Evolutionary conservation across 1,140 invertebrate genomes (phyloP).

Genomic region (Drosophila teissieri): DNA sequence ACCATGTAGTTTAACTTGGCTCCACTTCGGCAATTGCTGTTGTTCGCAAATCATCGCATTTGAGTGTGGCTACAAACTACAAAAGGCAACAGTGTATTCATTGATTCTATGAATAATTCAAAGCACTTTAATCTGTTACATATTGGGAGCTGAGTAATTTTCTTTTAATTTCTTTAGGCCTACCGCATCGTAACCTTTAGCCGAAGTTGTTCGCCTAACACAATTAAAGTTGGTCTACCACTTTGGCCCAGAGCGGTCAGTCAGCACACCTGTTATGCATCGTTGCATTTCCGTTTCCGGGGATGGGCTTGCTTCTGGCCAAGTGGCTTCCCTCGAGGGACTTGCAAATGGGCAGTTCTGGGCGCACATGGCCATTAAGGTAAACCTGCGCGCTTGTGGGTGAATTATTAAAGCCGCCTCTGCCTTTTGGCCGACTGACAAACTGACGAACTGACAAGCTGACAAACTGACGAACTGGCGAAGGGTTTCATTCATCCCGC

Average conservation of each 20-base stretch:
- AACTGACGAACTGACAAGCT: too few species aligned
- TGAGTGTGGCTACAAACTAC: background rate
- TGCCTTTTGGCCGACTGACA: slow-evolving; percentile 9
- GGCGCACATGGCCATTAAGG: slow-evolving; percentile 4
- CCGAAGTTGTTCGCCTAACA: background rate
- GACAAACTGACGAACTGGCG: background rate
- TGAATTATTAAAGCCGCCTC: slow-evolving; percentile 69
- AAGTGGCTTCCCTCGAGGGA: slow-evolving; percentile 18
- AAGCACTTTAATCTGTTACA: too few species aligned
- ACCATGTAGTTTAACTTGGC: too few species aligned
- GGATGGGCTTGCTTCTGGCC: slow-evolving; percentile 18
- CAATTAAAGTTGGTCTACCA: background rate
- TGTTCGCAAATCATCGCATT: background rate
- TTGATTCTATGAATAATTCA: background rate
- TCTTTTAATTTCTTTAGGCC: too few species aligned
- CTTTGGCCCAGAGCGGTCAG: slow-evolving; percentile 1
- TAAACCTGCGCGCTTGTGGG: slow-evolving; percentile 5
- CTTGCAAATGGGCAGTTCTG: slow-evolving; percentile 18
- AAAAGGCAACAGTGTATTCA: too few species aligned
- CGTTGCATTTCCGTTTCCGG: slow-evolving; percentile 67
- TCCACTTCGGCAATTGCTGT: background rate
- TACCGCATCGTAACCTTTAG: background rate
- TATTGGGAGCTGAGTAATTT: too few species aligned
- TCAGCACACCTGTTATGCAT: slow-evolving; percentile 47
- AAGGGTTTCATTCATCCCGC: slow-evolving; percentile 6